A percentile compares a stretch with the other conserved stretches of the same genome.
Conservation (phyloP, 2,888 invertebrate species). For the Lamellibrachia satsuma region DNA sequence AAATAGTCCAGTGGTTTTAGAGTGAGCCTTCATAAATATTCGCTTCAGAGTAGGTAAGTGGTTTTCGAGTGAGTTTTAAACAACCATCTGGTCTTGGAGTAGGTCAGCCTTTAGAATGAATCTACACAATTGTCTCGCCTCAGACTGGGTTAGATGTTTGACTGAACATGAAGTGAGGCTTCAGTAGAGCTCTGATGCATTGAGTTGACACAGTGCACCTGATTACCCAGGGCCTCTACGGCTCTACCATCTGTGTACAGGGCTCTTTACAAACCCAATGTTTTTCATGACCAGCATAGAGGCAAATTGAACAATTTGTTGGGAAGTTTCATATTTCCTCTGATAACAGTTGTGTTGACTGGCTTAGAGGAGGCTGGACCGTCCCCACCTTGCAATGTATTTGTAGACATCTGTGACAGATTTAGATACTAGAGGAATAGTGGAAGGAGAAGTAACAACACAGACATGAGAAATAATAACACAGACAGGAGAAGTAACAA, state of each 20-base stretch:
- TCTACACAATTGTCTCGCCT: background rate
- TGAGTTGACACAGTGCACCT: background rate
- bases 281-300: background rate
- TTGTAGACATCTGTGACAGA: background rate
- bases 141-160: background rate
- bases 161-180: background rate
- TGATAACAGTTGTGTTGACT: background rate
- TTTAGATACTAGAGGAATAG: background rate
- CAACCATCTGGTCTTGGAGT: background rate
- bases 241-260: background rate
- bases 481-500: background rate
- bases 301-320: background rate
- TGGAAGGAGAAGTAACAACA: background rate
- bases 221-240: background rate
- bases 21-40: background rate
- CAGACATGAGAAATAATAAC: background rate
- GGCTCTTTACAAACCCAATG: background rate
- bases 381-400: background rate
- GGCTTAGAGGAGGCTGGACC: background rate
- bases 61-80: background rate
- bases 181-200: background rate
- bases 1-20: background rate
- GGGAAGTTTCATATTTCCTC: background rate
- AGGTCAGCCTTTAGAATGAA: background rate
- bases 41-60: background rate